Evolutionary conservation across 2,888 invertebrate species (phyloP), one percentile per base, ranked within the genome.

Genomic region (Dolomedes plantarius): DNA sequence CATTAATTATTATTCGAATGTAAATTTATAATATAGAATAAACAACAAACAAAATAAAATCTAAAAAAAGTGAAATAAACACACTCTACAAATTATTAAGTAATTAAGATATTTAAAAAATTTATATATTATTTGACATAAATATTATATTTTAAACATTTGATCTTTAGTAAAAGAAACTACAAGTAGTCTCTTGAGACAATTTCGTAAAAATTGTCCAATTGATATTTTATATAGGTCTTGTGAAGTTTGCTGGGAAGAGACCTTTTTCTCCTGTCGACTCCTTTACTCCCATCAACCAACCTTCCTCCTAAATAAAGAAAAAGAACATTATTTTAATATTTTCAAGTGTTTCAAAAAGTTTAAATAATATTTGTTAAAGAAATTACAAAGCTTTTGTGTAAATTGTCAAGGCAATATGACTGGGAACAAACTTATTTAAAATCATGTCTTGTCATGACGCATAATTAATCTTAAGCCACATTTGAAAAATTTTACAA

Each of bases 251-350:
- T 88, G 97, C 98, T 16, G 99, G 99, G 93, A 99, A 99, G 93
- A 99, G 96, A 88, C 98, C 99, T 91, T 97, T 97, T 90, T 97
- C 96, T 90, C 95, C 95, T 90, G 95, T 94, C 69, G 94, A 93
- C 90, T 97, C 97, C 91, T 97, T 97, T 88, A 96, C 93, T 31
- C 99, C 99, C 96, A 98, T 97, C 90, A 98, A 93, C 99, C 99
- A 99, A 89, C 99, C 99, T 91, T 98, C 98, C 93, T 99, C 99
- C 98, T 98, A n/a, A n/a, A n/a, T n/a, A n/a, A n/a, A n/a, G 92
- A 64, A 93, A 92, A 89, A 88, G 88, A 28, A 89, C 62, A 27
- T 19, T 3, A 23, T 27, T 27, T 50, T 36, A 6, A 36, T n/a
- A n/a, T n/a, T n/a, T n/a, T n/a, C n/a, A n/a, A n/a, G n/a, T n/a